Conservation (phyloP, 2,113 vertebrate species). For the Cynopterus brachyotis region DNA sequence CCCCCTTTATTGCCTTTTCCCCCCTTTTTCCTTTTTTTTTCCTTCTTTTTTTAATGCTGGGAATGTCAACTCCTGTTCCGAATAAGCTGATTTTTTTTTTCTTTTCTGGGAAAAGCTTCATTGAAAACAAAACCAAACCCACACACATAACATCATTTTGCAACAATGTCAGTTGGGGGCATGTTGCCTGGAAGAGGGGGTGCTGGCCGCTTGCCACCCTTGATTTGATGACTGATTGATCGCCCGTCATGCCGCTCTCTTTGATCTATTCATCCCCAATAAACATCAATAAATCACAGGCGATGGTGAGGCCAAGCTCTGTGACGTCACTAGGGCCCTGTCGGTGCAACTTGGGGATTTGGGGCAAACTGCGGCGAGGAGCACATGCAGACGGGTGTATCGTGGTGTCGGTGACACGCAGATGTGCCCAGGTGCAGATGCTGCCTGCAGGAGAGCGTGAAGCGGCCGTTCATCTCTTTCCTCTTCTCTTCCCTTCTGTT, state of each 20-base stretch:
- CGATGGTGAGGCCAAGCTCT: conserved; percentile 88
- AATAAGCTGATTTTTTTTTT: conserved; percentile 55
- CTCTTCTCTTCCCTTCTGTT: not conserved
- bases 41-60: conserved; percentile 68
- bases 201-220: conserved; percentile 96
- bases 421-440: not conserved
- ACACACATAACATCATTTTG: conserved; percentile 87
- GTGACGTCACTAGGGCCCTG: conserved; percentile 92
- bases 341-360: conserved; percentile 82
- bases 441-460: not conserved
- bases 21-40: not conserved
- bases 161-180: conserved; percentile 85
- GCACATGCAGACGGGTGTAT: conserved; percentile 60
- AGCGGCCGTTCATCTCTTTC: not conserved
- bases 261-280: conserved; percentile 99
- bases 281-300: conserved; percentile 98
- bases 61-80: conserved; percentile 81
- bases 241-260: conserved; percentile 92
- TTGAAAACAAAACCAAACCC: conserved; percentile 76
- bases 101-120: conserved; percentile 78
- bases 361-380: conserved; percentile 58
- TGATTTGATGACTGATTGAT: conserved; percentile 99
- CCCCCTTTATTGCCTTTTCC: too few relatives aligned
- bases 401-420: conserved; percentile 45
- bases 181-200: conserved; percentile 89